These are phyloP conservation scores for Zophobas atratus DNA, from an alignment of 1,140 invertebrate genomes.

Conservation along the genomic window DNA sequence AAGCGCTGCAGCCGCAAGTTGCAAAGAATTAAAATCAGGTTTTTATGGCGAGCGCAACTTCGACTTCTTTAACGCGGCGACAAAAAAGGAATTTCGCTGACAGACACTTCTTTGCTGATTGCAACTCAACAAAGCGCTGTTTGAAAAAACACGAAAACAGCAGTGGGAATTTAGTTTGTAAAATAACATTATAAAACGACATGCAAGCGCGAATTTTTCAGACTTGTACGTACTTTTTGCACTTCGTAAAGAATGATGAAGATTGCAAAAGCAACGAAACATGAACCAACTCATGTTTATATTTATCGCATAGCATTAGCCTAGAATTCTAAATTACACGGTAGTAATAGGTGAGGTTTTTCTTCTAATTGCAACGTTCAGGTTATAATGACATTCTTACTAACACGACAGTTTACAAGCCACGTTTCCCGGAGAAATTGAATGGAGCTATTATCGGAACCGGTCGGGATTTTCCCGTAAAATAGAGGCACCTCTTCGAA, in stretches of 20 bases:
- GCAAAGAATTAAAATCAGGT: no score
- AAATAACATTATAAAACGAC: constrained; percentile 33
- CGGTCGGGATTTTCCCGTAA: neutral
- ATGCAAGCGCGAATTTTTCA: constrained; percentile 1
- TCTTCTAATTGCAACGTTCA: neutral
- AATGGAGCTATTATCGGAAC: constrained; percentile 7
- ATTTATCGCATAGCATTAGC: constrained; percentile 2
- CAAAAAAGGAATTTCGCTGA: neutral
- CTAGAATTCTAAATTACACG: neutral
- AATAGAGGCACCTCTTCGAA: neutral
- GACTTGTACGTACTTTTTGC: neutral
- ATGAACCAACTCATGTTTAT: neutral
- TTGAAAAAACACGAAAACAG: neutral
- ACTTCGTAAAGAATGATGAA: neutral
- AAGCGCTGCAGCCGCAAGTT: no score
- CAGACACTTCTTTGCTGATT: constrained; percentile 14
- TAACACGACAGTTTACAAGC: neutral
- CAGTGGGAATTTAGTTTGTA: constrained; percentile 13
- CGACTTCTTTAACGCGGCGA: neutral
- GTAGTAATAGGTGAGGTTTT: neutral
- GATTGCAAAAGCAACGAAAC: neutral
- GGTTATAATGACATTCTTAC: constrained; percentile 2
- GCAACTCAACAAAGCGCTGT: neutral
- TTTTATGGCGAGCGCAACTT: no score
- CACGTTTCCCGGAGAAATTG: neutral